Evolutionary conservation across 1,140 invertebrate species (phyloP).

Genomic region (Planococcus citri): DNA sequence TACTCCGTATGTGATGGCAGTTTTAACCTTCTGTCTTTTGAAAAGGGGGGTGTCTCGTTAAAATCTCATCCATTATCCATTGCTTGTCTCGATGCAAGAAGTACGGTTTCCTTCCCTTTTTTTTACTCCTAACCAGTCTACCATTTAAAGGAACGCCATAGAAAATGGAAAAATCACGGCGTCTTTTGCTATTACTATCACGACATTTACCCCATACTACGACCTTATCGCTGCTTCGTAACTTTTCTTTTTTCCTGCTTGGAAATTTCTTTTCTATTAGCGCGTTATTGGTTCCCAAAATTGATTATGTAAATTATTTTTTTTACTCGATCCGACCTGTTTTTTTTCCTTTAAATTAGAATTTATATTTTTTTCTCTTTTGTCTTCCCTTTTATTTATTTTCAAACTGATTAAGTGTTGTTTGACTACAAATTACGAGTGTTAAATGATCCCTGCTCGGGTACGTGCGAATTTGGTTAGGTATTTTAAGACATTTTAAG

Average conservation of each 20-base stretch:
- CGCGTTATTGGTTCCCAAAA: slow-evolving; percentile 17
- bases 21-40: slow-evolving; percentile 17
- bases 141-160: slow-evolving; percentile 12
- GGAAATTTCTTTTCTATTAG: slow-evolving; percentile 12
- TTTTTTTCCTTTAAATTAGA: neutral
- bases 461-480: too few species aligned
- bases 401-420: neutral
- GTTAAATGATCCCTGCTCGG: too few species aligned
- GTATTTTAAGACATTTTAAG: too few species aligned
- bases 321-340: neutral
- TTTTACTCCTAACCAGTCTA: neutral
- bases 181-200: slow-evolving; percentile 12
- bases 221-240: slow-evolving; percentile 13
- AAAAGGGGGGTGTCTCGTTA: slow-evolving; percentile 15
- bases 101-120: slow-evolving; percentile 15
- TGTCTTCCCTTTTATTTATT: neutral
- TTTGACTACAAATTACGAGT: neutral
- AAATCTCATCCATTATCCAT: slow-evolving; percentile 20
- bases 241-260: slow-evolving; percentile 3
- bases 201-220: slow-evolving; percentile 19
- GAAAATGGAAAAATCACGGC: slow-evolving; percentile 19
- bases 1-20: slow-evolving; percentile 11
- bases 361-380: neutral
- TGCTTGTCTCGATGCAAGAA: neutral
- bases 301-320: slow-evolving; percentile 8